Conservation (phyloP, 2,113 vertebrate genomes). For the Sinocyclocheilus grahami region DNA sequence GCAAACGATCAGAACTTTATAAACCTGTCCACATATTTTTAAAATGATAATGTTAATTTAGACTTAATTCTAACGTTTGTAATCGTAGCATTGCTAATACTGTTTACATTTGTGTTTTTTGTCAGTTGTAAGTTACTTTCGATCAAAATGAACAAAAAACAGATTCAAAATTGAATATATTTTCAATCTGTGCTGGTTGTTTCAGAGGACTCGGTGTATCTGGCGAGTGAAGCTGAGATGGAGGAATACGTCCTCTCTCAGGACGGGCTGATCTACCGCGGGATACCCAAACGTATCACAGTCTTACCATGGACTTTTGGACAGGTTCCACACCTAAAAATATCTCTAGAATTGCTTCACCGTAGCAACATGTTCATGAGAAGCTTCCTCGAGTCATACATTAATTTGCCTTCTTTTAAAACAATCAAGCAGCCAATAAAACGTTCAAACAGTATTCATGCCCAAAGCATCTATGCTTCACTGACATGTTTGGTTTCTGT, state of each 20-base stretch:
- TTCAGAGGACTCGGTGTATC: conserved; percentile 82
- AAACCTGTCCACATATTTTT: background rate
- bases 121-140: background rate
- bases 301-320: conserved; percentile 84
- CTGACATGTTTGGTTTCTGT: background rate
- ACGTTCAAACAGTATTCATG: background rate
- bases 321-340: conserved; percentile 75
- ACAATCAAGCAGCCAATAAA: background rate
- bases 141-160: background rate
- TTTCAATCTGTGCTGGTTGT: background rate
- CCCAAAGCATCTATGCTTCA: background rate
- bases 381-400: background rate
- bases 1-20: background rate
- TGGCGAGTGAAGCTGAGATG: conserved; percentile 72
- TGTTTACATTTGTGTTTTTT: background rate
- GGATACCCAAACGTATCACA: conserved; percentile 73
- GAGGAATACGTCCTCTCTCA: conserved; percentile 84
- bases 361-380: background rate
- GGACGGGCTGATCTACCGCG: conserved; percentile 83
- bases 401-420: background rate
- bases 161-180: background rate
- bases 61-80: background rate
- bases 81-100: background rate
- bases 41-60: background rate
- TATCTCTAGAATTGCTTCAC: background rate